Percentiles rank a stretch among this genome's conserved stretches.
Conservation (phyloP, 1,140 invertebrate species). For the Laupala kohalensis region DNA sequence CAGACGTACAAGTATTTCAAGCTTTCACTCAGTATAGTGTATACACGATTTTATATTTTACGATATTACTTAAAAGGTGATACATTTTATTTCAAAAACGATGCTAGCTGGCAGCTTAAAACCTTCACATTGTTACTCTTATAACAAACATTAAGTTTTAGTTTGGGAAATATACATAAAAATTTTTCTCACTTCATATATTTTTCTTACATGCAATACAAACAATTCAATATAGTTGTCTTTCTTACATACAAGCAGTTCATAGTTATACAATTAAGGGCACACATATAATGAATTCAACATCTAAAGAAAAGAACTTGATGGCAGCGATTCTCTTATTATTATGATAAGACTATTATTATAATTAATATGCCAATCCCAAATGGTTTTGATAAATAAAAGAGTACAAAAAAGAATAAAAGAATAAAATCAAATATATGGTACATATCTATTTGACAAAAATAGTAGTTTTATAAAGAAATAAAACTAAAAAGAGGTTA, state of each 20-base stretch:
- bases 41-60: background rate
- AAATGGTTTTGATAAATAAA: background rate
- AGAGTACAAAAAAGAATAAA: too few relatives aligned
- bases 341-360: background rate
- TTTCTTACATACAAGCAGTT: background rate
- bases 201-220: background rate
- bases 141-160: background rate
- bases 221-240: background rate
- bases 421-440: too few relatives aligned
- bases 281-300: background rate
- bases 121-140: background rate
- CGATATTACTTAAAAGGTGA: constrained; percentile 1
- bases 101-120: background rate
- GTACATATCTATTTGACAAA: too few relatives aligned
- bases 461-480: too few relatives aligned
- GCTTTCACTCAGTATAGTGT: background rate
- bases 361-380: background rate
- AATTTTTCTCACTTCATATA: background rate
- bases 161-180: background rate
- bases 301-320: background rate
- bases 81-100: background rate
- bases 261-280: background rate
- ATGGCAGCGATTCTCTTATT: background rate
- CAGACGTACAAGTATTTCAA: background rate
- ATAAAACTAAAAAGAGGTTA: too few relatives aligned